Percentiles rank a stretch among this genome's conserved stretches.
Conservation (phyloP, 2,888 invertebrate genomes). For the Hypercompe scribonia region DNA sequence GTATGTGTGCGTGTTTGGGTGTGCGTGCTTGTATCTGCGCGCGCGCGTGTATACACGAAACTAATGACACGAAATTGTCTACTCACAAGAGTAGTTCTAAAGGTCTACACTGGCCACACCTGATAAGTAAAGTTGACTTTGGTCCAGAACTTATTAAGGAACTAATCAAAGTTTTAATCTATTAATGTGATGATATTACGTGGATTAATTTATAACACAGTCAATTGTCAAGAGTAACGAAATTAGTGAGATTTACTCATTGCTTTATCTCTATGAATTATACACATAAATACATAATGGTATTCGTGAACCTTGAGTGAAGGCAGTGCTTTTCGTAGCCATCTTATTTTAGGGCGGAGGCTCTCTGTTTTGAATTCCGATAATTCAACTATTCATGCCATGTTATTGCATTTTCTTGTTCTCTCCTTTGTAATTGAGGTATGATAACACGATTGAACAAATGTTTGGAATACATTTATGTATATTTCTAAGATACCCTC, state of each 20-base stretch:
- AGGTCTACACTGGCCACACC: too few relatives aligned
- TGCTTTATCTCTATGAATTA: conserved; percentile 19
- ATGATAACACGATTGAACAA: too few relatives aligned
- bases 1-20: too few relatives aligned
- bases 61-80: too few relatives aligned
- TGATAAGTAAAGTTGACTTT: background rate
- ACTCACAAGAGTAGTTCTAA: too few relatives aligned
- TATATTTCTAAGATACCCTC: too few relatives aligned
- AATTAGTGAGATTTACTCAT: conserved; percentile 33
- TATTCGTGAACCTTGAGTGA: background rate
- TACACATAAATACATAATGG: conserved; percentile 9
- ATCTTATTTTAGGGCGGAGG: background rate
- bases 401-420: background rate
- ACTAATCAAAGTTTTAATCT: conserved; percentile 5
- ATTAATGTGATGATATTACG: conserved; percentile 17
- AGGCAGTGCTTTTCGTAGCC: background rate
- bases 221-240: conserved; percentile 24
- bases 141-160: background rate
- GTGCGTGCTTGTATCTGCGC: too few relatives aligned
- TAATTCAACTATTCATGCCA: conserved; percentile 4
- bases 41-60: too few relatives aligned
- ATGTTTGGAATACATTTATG: too few relatives aligned
- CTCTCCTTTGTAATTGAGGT: background rate
- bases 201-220: conserved; percentile 32
- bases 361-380: background rate